Evolutionary conservation across 2,888 invertebrate genomes (phyloP).

Genomic region (Mamestra brassicae): DNA sequence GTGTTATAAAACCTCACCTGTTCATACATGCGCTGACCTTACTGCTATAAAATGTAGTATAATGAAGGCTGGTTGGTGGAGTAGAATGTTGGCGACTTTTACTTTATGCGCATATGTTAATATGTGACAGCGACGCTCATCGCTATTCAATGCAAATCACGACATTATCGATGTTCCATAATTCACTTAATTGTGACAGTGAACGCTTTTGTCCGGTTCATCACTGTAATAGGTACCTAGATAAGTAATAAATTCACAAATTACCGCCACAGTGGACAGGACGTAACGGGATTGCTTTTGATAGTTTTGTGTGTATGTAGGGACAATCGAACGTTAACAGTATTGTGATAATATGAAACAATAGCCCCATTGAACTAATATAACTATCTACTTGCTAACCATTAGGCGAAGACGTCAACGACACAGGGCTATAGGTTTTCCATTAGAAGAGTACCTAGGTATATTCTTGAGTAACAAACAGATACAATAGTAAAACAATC

Average conservation of each 20-base stretch:
- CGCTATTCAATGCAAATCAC: slow-evolving; percentile 68
- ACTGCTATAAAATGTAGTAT: slow-evolving; percentile 21
- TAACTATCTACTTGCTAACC: neutral
- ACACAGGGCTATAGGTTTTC: neutral
- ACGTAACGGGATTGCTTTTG: slow-evolving; percentile 27
- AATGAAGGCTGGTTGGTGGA: slow-evolving; percentile 17
- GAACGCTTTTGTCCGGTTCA: slow-evolving; percentile 17
- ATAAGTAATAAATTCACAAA: slow-evolving; percentile 35
- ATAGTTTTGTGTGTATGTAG: slow-evolving; percentile 15
- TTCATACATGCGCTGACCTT: slow-evolving; percentile 60
- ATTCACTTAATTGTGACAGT: slow-evolving; percentile 51
- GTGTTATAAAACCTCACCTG: slow-evolving; percentile 66
- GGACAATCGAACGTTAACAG: slow-evolving; percentile 22
- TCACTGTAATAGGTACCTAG: neutral
- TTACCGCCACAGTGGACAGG: slow-evolving; percentile 17
- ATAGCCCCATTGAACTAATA: slow-evolving; percentile 15
- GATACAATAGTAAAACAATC: neutral
- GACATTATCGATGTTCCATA: slow-evolving; percentile 43
- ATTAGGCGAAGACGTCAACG: neutral
- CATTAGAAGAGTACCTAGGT: too few species aligned
- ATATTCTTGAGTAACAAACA: too few species aligned
- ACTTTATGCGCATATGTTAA: slow-evolving; percentile 64
- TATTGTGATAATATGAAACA: slow-evolving; percentile 32
- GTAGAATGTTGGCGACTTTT: slow-evolving; percentile 45
- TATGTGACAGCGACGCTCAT: slow-evolving; percentile 43